Evolutionary conservation across 2,113 vertebrate genomes (phyloP).

Genomic region (Phaethornis superciliosus): DNA sequence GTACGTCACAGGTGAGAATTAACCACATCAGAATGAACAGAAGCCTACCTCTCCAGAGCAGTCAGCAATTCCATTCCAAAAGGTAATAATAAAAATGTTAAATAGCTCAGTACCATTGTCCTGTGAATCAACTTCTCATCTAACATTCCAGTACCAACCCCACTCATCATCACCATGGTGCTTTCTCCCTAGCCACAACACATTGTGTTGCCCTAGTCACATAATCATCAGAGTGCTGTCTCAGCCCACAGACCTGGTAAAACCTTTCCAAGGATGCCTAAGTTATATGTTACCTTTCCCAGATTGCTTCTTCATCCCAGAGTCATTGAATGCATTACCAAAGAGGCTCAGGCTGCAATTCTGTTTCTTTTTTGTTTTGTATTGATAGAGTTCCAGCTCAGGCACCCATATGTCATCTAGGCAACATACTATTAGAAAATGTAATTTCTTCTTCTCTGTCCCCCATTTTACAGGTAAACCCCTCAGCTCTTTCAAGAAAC

Average conservation of each 20-base stretch:
- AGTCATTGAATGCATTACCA: background rate
- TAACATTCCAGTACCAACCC: background rate
- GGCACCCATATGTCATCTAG: background rate
- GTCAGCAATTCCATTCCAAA: background rate
- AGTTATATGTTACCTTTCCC: background rate
- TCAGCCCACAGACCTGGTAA: background rate
- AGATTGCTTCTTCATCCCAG: background rate
- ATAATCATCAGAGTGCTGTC: background rate
- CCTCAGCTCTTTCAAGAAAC: background rate
- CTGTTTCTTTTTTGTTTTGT: background rate
- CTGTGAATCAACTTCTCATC: background rate
- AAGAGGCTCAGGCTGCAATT: background rate
- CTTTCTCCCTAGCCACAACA: background rate
- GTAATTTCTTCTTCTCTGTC: background rate
- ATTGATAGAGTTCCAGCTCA: background rate
- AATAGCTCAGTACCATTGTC: background rate
- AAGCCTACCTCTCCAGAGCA: background rate
- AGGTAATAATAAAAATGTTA: background rate
- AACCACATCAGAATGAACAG: background rate
- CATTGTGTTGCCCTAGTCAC: background rate
- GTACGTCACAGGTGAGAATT: background rate
- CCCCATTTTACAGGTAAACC: background rate
- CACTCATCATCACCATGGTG: background rate
- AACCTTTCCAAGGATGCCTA: background rate
- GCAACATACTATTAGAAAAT: background rate